A percentile compares a stretch with the other conserved stretches of the same genome.
Evolutionary conservation across 2,797 vertebrate species (phyloP).

Genomic region (Trichosurus vulpecula): DNA sequence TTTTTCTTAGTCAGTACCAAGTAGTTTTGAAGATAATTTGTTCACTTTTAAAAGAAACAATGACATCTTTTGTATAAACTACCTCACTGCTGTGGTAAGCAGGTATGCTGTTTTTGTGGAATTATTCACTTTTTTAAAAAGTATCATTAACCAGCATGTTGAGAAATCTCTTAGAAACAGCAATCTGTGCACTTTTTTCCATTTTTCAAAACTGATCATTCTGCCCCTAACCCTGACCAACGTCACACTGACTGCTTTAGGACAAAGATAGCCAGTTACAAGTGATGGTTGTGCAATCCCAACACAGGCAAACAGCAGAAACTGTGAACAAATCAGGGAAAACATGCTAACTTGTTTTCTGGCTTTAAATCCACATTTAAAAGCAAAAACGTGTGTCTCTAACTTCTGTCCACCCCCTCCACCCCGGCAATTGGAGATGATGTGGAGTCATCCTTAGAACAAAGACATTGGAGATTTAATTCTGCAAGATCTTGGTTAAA

Average conservation of each 20-base stretch:
- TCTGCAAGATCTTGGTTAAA: not conserved
- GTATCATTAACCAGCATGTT: slow-evolving; percentile 64
- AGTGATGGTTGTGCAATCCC: slow-evolving; percentile 26
- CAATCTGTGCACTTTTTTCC: slow-evolving; percentile 12
- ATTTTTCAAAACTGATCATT: slow-evolving; percentile 2
- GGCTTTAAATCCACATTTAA: slow-evolving; percentile 29
- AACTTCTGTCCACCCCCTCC: not conserved
- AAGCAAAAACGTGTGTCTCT: not conserved
- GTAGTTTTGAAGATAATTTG: too few relatives aligned
- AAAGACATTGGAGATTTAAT: not conserved
- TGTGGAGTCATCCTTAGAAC: slow-evolving; percentile 4
- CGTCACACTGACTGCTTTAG: slow-evolving; percentile 43
- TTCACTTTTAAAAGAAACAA: not conserved
- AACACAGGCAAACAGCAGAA: not conserved
- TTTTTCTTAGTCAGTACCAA: too few relatives aligned
- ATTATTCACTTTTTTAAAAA: not conserved
- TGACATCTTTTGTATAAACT: not conserved
- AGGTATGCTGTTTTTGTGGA: slow-evolving; percentile 21
- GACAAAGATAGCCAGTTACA: not conserved
- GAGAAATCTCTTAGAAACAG: slow-evolving; percentile 58
- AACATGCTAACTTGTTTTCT: not conserved
- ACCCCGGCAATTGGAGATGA: not conserved
- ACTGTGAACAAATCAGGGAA: not conserved
- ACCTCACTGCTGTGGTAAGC: not conserved
- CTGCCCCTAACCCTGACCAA: slow-evolving; percentile 9